A percentile compares a stretch with the other conserved stretches of the same genome.
Evolutionary conservation across 2,797 vertebrate genomes (phyloP).

Genomic region (Todus mexicanus): DNA sequence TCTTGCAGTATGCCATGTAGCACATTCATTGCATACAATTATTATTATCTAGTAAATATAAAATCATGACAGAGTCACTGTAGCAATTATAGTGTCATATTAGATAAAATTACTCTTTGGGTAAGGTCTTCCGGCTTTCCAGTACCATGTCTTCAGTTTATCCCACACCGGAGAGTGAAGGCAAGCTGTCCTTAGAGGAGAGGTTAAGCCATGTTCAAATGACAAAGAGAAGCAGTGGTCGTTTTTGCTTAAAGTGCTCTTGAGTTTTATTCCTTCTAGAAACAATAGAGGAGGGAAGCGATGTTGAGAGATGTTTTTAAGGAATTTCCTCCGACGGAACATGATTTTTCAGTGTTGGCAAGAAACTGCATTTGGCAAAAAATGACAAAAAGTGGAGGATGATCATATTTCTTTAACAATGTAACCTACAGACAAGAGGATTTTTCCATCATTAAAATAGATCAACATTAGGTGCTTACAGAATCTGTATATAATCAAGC

Average conservation of each 20-base stretch:
- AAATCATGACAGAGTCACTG: background rate
- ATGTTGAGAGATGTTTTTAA: slow-evolving; percentile 43
- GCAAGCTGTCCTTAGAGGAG: slow-evolving; percentile 19
- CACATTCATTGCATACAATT: background rate
- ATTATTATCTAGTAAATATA: slow-evolving; percentile 15
- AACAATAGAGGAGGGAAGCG: slow-evolving; percentile 16
- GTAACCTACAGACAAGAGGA: background rate
- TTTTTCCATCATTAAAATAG: background rate
- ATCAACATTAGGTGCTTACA: background rate
- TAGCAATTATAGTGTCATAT: background rate
- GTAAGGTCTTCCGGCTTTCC: slow-evolving; percentile 2
- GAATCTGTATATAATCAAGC: background rate
- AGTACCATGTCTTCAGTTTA: background rate
- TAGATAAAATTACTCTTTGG: background rate
- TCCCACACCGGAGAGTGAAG: background rate
- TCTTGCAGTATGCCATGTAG: background rate
- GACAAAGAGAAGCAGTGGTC: slow-evolving; percentile 4
- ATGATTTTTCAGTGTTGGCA: slow-evolving; percentile 51
- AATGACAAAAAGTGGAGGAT: slow-evolving; percentile 16
- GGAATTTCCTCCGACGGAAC: slow-evolving; percentile 40
- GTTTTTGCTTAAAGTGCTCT: slow-evolving; percentile 9
- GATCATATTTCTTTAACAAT: slow-evolving; percentile 14
- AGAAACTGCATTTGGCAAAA: slow-evolving; percentile 21
- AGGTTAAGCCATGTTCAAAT: slow-evolving; percentile 16
- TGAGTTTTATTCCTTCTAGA: slow-evolving; percentile 38